A percentile compares a stretch with the other conserved stretches of the same genome.
Conservation (phyloP, 2,888 invertebrate species). For the Branchipolynoe longqiensis region DNA sequence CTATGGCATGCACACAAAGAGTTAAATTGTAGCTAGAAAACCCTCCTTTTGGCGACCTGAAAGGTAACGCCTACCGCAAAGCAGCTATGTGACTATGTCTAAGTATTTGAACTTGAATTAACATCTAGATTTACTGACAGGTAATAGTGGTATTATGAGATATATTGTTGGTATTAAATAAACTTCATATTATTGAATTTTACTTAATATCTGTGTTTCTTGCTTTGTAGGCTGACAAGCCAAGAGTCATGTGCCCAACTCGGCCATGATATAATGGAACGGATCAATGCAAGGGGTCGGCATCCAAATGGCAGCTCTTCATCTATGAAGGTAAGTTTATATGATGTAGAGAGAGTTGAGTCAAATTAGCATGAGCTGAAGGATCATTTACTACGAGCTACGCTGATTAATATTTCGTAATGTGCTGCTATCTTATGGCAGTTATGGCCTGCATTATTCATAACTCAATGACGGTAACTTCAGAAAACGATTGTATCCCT, state of each 20-base stretch:
- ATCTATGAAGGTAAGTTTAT: slow-evolving; percentile 29
- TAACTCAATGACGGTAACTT: too few relatives aligned
- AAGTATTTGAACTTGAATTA: neutral
- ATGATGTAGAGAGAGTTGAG: neutral
- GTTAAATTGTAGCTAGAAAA: too few relatives aligned
- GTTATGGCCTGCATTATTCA: too few relatives aligned
- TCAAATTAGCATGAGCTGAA: neutral
- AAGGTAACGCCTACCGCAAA: too few relatives aligned
- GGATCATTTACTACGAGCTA: too few relatives aligned
- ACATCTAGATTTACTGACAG: too few relatives aligned
- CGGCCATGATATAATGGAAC: slow-evolving; percentile 35
- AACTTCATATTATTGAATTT: neutral
- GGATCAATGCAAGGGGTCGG: slow-evolving; percentile 26
- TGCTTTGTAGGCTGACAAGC: slow-evolving; percentile 16
- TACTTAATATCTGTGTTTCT: neutral
- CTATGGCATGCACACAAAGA: too few relatives aligned
- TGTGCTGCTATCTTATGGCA: too few relatives aligned
- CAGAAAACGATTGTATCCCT: too few relatives aligned
- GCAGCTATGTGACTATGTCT: neutral
- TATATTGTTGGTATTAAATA: neutral
- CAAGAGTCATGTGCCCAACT: slow-evolving; percentile 12
- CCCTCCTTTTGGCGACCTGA: too few relatives aligned
- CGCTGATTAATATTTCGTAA: too few relatives aligned
- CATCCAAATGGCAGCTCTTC: slow-evolving; percentile 37
- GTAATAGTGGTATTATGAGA: too few relatives aligned